phyloP scores from a whole-genome alignment of 2,113 vertebrate species.

The Albula glossodonta region DNA sequence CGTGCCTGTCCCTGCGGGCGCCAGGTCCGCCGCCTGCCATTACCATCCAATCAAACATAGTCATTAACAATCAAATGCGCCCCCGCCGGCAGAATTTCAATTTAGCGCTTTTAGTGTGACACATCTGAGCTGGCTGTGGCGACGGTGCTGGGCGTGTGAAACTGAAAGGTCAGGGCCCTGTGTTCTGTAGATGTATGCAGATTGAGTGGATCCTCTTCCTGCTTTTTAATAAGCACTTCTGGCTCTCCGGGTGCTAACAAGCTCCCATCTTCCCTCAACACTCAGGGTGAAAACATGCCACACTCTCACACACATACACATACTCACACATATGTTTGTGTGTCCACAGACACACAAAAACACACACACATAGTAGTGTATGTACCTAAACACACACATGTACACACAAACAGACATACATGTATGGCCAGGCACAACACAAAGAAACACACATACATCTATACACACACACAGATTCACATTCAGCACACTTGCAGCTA shows the following conservation, averaged over 20 bases:
- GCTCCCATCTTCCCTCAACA: background rate
- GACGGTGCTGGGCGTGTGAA: background rate
- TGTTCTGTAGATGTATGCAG: background rate
- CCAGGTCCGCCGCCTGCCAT: background rate
- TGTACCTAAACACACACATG: background rate
- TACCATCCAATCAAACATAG: background rate
- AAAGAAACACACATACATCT: background rate
- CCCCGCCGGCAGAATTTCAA: background rate
- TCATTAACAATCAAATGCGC: background rate
- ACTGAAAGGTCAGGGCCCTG: background rate
- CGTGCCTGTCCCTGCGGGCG: background rate
- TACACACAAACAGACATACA: background rate
- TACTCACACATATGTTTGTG: background rate
- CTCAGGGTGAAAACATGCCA: background rate
- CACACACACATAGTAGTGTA: background rate
- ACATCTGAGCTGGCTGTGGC: no score
- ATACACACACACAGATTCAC: background rate
- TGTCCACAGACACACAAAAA: background rate
- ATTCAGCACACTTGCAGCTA: background rate
- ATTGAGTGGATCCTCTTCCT: background rate
- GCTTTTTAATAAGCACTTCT: background rate
- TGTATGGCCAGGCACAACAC: background rate
- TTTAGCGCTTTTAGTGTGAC: background rate
- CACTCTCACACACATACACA: background rate
- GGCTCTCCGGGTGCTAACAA: background rate